Conservation (phyloP, 2,113 vertebrate species). For the Carollia perspicillata region DNA sequence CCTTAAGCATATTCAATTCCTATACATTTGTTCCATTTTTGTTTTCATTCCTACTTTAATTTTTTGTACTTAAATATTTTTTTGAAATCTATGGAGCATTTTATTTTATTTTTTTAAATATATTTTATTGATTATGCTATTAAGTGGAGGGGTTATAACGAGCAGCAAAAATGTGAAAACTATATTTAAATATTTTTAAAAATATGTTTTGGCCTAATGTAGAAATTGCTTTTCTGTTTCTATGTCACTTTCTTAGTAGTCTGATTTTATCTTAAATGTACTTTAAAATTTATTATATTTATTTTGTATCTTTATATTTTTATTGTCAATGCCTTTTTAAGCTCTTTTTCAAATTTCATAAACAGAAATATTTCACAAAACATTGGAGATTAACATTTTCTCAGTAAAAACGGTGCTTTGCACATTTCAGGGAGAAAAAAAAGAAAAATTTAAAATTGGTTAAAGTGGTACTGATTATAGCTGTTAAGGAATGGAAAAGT, state of each 20-base stretch:
- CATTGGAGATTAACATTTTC: neutral
- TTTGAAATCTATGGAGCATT: too few species aligned
- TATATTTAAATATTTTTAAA: neutral
- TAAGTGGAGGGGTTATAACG: too few species aligned
- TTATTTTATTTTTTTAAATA: too few species aligned
- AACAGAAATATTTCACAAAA: neutral
- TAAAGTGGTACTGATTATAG: neutral
- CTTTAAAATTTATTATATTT: neutral
- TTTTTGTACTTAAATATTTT: constrained; percentile 23
- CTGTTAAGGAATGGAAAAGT: neutral
- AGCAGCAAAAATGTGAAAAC: too few species aligned
- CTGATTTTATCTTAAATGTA: neutral
- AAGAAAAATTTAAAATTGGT: neutral
- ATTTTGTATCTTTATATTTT: neutral
- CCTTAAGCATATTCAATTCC: neutral
- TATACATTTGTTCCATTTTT: neutral
- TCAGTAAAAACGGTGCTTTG: neutral
- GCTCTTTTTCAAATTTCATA: neutral
- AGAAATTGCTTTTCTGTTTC: constrained; percentile 13
- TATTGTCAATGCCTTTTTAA: neutral
- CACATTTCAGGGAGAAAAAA: neutral
- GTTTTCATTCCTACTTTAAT: neutral
- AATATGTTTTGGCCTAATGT: neutral
- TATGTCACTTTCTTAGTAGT: neutral
- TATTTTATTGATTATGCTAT: too few species aligned